Conservation (phyloP, 2,888 invertebrate species). For the Clitarchus hookeri region DNA sequence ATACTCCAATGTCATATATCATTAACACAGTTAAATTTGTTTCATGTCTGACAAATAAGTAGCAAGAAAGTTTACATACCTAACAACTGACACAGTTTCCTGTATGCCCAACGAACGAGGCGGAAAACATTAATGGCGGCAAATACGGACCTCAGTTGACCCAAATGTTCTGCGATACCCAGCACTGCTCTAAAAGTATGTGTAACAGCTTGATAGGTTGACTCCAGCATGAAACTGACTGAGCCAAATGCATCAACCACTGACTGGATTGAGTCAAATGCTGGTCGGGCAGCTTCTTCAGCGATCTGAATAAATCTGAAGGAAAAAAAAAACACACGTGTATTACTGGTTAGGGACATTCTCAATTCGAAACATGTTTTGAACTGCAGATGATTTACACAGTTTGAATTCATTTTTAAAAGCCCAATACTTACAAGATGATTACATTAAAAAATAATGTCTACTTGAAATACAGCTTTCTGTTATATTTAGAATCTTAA, state of each 20-base stretch:
- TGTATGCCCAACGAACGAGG: constrained; percentile 78
- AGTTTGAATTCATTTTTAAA: too few relatives aligned
- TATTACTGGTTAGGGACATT: too few relatives aligned
- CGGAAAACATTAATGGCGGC: constrained; percentile 84
- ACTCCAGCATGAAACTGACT: constrained; percentile 95
- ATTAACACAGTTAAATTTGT: too few relatives aligned
- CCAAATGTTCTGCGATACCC: constrained; percentile 95
- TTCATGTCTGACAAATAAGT: neutral
- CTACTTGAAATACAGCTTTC: too few relatives aligned
- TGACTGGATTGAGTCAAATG: constrained; percentile 94
- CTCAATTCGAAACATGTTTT: too few relatives aligned
- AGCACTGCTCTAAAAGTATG: constrained; percentile 95
- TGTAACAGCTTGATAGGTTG: constrained; percentile 93
- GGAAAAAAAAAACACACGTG: constrained; percentile 30
- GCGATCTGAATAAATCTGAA: constrained; percentile 81
- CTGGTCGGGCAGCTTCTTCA: constrained; percentile 87
- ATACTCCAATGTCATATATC: too few relatives aligned
- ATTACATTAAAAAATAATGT: too few relatives aligned
- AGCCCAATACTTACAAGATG: too few relatives aligned
- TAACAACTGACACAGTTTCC: constrained; percentile 70
- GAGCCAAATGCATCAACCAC: constrained; percentile 90
- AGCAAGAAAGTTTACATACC: constrained; percentile 55
- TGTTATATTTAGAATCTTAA: too few relatives aligned
- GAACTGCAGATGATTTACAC: too few relatives aligned
- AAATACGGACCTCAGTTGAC: constrained; percentile 79